Conservation (phyloP, 2,888 invertebrate species). For the Tuberolachnus salignus region DNA sequence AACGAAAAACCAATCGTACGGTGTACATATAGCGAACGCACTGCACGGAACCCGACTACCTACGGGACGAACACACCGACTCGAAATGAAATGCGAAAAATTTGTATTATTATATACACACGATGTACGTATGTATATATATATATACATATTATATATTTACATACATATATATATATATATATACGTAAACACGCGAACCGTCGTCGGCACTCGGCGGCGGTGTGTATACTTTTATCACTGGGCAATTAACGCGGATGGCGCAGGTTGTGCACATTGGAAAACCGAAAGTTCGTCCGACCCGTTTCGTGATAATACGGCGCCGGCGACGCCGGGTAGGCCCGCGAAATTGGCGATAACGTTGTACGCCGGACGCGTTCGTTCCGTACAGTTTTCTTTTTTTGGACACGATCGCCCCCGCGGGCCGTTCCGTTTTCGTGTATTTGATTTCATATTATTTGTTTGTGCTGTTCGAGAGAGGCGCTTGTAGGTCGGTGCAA, state of each 20-base stretch:
- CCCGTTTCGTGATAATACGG: slow-evolving; percentile 34
- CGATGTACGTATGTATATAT: slow-evolving; percentile 24
- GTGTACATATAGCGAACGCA: background rate
- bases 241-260: slow-evolving; percentile 5
- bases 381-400: too few species aligned
- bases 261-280: slow-evolving; percentile 47
- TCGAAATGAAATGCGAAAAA: slow-evolving; percentile 31
- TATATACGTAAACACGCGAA: background rate
- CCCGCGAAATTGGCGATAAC: too few species aligned
- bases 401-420: too few species aligned
- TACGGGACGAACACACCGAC: slow-evolving; percentile 24
- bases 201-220: too few species aligned
- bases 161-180: background rate
- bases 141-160: background rate
- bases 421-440: too few species aligned
- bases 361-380: too few species aligned
- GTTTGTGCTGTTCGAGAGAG: too few species aligned
- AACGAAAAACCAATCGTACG: background rate
- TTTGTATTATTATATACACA: slow-evolving; percentile 5
- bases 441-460: too few species aligned
- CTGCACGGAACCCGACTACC: slow-evolving; percentile 35
- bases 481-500: too few species aligned
- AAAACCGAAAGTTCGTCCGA: slow-evolving; percentile 29
- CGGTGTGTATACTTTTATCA: slow-evolving; percentile 35
- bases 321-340: background rate